These are phyloP conservation scores for Anastrepha ludens DNA, from an alignment of 1,140 invertebrate genomes.

Conservation along the genomic window DNA sequence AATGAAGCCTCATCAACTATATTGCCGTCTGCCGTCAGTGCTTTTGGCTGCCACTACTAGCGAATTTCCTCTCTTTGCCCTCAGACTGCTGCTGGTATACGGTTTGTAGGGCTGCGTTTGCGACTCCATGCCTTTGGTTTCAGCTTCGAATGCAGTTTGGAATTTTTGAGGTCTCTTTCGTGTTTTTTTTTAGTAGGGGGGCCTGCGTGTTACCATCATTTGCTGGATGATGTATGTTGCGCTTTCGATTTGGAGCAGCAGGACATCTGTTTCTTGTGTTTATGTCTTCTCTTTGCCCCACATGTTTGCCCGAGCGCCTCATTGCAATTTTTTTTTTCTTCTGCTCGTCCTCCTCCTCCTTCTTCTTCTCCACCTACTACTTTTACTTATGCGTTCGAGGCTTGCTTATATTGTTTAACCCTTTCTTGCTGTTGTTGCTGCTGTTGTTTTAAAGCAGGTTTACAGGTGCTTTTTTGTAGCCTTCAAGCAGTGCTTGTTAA, in stretches of 20 bases:
- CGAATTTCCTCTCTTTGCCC: neutral
- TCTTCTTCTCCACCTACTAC: neutral
- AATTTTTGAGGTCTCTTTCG: neutral
- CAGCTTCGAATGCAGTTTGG: slow-evolving; percentile 59
- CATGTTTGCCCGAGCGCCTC: neutral
- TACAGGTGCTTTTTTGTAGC: slow-evolving; percentile 54
- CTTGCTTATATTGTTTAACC: neutral
- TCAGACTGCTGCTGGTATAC: neutral
- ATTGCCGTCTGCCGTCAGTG: neutral
- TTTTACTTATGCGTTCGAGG: neutral
- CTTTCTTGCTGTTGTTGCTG: neutral
- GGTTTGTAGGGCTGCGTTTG: slow-evolving; percentile 24
- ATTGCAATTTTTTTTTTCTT: neutral
- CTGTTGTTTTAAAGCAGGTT: slow-evolving; percentile 23
- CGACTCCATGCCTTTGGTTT: neutral
- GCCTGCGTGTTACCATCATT: slow-evolving; percentile 54
- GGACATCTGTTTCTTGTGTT: slow-evolving; percentile 67
- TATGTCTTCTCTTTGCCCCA: slow-evolving; percentile 2
- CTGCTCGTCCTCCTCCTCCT: neutral
- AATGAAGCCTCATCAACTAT: slow-evolving; percentile 10
- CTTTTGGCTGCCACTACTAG: neutral
- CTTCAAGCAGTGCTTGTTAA: slow-evolving; percentile 53
- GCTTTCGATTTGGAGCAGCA: slow-evolving; percentile 73
- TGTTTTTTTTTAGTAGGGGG: slow-evolving; percentile 7
- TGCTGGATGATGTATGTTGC: slow-evolving; percentile 71